Evolutionary conservation across 2,888 invertebrate genomes (phyloP).

Genomic region (Netelia melanura): DNA sequence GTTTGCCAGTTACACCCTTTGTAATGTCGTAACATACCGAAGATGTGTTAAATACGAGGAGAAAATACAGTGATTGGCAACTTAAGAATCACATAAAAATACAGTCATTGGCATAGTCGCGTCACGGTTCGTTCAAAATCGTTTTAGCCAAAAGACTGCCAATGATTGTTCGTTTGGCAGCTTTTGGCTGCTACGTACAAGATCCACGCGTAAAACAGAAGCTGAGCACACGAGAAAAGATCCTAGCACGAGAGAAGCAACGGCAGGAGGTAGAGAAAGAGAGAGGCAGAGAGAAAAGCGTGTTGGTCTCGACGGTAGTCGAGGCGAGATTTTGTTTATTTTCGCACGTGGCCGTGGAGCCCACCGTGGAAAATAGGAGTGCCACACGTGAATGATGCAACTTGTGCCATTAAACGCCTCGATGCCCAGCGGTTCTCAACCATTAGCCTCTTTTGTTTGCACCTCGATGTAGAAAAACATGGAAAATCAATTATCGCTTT

Average conservation of each 20-base stretch:
- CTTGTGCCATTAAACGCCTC: conserved; percentile 40
- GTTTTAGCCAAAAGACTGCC: neutral
- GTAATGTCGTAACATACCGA: neutral
- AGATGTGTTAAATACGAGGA: neutral
- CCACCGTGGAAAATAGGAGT: conserved; percentile 61
- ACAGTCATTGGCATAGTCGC: neutral
- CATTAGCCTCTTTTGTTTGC: conserved; percentile 14
- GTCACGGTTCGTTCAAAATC: neutral
- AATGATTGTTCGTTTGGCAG: neutral
- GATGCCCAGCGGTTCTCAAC: conserved; percentile 47
- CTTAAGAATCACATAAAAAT: neutral
- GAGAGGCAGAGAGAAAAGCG: neutral
- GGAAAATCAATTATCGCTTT: neutral
- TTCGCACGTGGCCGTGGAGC: conserved; percentile 56
- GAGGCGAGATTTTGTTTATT: conserved; percentile 54
- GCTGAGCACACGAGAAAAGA: conserved; percentile 19
- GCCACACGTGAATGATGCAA: conserved; percentile 61
- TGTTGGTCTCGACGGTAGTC: conserved; percentile 12
- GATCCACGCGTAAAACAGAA: conserved; percentile 12
- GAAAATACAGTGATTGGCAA: conserved; percentile 7
- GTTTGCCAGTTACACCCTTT: neutral
- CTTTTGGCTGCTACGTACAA: neutral
- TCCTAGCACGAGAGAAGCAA: neutral
- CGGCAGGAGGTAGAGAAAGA: neutral
- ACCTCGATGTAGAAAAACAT: neutral